Conservation (phyloP, 2,888 invertebrate species). For the Chymomyza amoena region DNA sequence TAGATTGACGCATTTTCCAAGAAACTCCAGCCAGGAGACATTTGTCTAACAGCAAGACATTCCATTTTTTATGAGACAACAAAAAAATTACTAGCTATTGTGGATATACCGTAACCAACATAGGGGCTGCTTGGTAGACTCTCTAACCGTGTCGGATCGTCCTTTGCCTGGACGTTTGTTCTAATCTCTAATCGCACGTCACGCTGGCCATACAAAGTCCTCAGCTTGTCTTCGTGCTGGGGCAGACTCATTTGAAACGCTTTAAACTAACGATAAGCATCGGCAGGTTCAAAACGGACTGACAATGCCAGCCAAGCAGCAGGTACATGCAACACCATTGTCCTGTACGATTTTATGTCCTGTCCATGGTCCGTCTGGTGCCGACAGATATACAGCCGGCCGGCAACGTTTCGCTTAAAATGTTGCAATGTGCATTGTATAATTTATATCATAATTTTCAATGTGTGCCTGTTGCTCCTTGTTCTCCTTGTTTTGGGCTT, state of each 20-base stretch:
- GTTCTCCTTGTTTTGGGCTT: slow-evolving; percentile 30
- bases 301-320: slow-evolving; percentile 23
- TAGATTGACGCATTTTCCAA: slow-evolving; percentile 24
- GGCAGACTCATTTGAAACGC: slow-evolving; percentile 63
- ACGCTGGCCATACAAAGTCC: slow-evolving; percentile 53
- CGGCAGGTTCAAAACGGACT: slow-evolving; percentile 57
- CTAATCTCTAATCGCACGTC: slow-evolving; percentile 69
- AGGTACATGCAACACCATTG: slow-evolving; percentile 58
- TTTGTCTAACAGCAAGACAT: slow-evolving; percentile 56
- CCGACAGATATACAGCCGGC: slow-evolving; percentile 32
- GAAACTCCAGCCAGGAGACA: slow-evolving; percentile 27
- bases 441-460: slow-evolving; percentile 69
- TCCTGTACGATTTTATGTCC: slow-evolving; percentile 51
- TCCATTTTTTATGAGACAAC: slow-evolving; percentile 23
- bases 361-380: slow-evolving; percentile 22
- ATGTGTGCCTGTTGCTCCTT: slow-evolving; percentile 29
- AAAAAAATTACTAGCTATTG: not conserved
- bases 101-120: slow-evolving; percentile 16
- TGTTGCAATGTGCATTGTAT: slow-evolving; percentile 69
- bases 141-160: slow-evolving; percentile 17
- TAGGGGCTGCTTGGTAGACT: slow-evolving; percentile 21
- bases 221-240: slow-evolving; percentile 40
- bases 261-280: slow-evolving; percentile 58
- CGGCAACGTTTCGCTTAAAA: slow-evolving; percentile 37
- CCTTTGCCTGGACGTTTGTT: slow-evolving; percentile 40